A percentile compares a stretch with the other conserved stretches of the same genome.
Evolutionary conservation across 2,113 vertebrate genomes (phyloP).

Genomic region (Glaucomys volans): DNA sequence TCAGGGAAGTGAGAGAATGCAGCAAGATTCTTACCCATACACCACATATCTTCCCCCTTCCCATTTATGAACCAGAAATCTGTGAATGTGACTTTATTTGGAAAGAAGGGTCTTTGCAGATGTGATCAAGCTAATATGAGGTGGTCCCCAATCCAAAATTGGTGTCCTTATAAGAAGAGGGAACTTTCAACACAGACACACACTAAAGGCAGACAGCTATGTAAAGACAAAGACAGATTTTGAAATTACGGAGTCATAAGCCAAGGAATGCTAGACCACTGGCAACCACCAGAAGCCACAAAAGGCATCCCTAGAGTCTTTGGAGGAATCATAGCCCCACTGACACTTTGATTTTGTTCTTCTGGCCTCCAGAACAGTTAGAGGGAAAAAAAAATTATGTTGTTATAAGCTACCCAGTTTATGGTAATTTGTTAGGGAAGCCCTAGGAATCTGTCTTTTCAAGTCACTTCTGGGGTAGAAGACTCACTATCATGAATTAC

Average conservation of each 20-base stretch:
- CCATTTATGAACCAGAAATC: background rate
- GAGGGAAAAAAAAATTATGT: background rate
- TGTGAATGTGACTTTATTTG: conserved; percentile 36
- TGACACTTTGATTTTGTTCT: conserved; percentile 4
- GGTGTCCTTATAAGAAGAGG: background rate
- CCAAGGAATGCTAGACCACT: background rate
- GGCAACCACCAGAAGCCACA: background rate
- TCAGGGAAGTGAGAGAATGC: background rate
- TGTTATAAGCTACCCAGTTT: conserved; percentile 10
- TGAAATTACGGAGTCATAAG: background rate
- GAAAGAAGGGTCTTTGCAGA: conserved; percentile 6
- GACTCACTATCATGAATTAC: conserved; percentile 18
- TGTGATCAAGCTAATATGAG: conserved; percentile 24
- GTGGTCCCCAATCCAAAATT: background rate
- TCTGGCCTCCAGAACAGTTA: background rate
- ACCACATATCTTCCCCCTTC: background rate
- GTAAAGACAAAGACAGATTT: background rate
- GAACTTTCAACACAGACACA: conserved; percentile 20
- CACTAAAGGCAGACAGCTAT: background rate
- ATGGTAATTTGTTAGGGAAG: background rate
- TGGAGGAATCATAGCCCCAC: background rate
- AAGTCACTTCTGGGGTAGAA: conserved; percentile 27
- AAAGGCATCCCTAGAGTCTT: background rate
- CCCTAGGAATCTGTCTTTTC: background rate
- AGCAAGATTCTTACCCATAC: background rate